These are phyloP conservation scores for Cottoperca gobio DNA, from an alignment of 2,797 vertebrate species.

Conservation along the genomic window DNA sequence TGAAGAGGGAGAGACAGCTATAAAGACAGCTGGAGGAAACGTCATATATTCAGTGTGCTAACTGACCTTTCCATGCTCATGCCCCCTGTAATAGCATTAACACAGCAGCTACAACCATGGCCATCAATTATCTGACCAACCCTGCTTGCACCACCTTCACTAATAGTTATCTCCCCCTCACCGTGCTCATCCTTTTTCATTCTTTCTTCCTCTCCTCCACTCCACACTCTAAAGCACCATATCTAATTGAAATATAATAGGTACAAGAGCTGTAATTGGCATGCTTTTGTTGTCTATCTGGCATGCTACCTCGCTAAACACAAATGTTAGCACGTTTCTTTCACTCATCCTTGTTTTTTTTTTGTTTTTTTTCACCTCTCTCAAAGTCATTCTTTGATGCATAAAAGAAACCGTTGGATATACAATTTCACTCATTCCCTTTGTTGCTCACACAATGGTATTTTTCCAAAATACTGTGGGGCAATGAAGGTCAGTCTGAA, in stretches of 20 bases:
- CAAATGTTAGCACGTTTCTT: neutral
- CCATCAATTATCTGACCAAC: slow-evolving; percentile 78
- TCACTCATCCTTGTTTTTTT: slow-evolving; percentile 14
- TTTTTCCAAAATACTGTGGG: slow-evolving; percentile 23
- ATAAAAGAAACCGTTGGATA: slow-evolving; percentile 26
- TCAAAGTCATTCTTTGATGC: slow-evolving; percentile 46
- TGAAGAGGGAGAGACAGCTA: slow-evolving; percentile 21
- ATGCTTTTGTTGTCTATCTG: slow-evolving; percentile 2
- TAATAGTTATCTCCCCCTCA: slow-evolving; percentile 36
- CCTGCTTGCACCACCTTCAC: slow-evolving; percentile 58
- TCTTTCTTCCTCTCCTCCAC: slow-evolving; percentile 10
- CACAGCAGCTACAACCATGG: slow-evolving; percentile 68
- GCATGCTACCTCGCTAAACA: slow-evolving; percentile 19
- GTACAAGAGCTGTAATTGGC: slow-evolving; percentile 20
- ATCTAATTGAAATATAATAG: slow-evolving; percentile 43
- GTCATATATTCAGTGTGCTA: slow-evolving; percentile 67
- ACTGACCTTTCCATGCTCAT: slow-evolving; percentile 79
- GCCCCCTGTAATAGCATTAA: slow-evolving; percentile 81
- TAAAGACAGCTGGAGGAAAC: slow-evolving; percentile 47
- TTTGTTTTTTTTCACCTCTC: slow-evolving; percentile 22
- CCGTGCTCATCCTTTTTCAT: neutral
- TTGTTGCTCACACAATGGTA: slow-evolving; percentile 27
- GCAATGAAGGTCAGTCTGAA: slow-evolving; percentile 26
- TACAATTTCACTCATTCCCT: slow-evolving; percentile 42
- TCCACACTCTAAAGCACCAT: slow-evolving; percentile 16